These are phyloP conservation scores for Trochalopteron elliotii DNA, from an alignment of 2,113 vertebrate genomes.

Conservation along the genomic window DNA sequence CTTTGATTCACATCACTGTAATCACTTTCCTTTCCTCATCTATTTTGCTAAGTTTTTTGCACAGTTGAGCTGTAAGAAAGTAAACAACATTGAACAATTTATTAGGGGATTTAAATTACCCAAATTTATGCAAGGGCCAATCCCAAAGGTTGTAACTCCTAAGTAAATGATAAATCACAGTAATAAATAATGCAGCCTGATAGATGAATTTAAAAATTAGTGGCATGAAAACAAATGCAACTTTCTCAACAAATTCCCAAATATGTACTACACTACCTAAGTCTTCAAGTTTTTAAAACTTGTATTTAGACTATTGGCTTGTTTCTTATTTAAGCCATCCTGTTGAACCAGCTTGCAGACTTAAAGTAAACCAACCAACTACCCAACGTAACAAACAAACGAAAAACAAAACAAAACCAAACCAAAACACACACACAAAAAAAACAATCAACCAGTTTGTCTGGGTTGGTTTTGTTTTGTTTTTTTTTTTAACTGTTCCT, in stretches of 20 bases:
- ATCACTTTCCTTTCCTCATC: neutral
- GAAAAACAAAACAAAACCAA: neutral
- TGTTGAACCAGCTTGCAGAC: neutral
- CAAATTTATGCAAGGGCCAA: neutral
- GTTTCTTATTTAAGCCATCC: neutral
- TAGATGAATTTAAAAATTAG: neutral
- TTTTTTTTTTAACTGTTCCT: neutral
- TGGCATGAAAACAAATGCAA: neutral
- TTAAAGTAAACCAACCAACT: neutral
- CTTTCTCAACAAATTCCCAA: neutral
- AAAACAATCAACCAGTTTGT: neutral
- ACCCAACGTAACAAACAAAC: neutral
- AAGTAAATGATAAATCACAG: neutral
- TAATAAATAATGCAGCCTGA: neutral
- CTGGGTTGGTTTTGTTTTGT: too few relatives aligned
- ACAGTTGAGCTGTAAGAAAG: neutral
- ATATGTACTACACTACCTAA: neutral
- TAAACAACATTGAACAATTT: neutral
- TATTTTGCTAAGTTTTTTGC: neutral
- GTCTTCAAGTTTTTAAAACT: neutral
- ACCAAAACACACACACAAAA: neutral
- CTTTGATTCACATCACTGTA: neutral
- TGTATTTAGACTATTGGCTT: neutral
- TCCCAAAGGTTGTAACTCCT: neutral
- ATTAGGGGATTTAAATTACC: neutral